Evolutionary conservation across 2,113 vertebrate genomes (phyloP), one percentile per base, ranked within the genome.

Genomic region (Paedocypris sp.): DNA sequence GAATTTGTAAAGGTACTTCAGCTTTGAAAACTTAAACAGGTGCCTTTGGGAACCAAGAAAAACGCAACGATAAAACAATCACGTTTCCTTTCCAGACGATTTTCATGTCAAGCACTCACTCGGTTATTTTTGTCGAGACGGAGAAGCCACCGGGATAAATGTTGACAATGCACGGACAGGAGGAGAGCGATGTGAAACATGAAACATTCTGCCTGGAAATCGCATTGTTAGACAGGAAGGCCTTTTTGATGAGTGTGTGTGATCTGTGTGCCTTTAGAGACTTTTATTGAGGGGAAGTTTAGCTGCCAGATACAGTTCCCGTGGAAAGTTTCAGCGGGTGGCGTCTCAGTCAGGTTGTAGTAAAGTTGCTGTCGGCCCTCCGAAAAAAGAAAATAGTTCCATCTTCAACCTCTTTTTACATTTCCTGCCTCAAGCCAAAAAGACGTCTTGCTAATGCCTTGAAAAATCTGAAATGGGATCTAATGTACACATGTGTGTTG

Each of bases 241-340:
- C 33, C 10, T 22, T 35, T 60, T 46, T 41, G 29, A 42, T 50
- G 41, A 67, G 66, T 35, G 32, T 23, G 12, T 54, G 10, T 75
- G 71, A 78, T 80, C 69, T 65, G 41, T 68, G 48, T 29, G 62
- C 67, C 47, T 70, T 64, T 36, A 15, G 57, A 23, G 41, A 65
- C 20, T 57, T 71, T 31, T 56, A 56, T 68, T 76, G 73, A 73
- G 73, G 68, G 65, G 38, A 75, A 74, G 67, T 71, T 71, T 51
- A 45, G 50, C 36, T 58, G 67, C 36, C 68, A 64, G 66, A 62
- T 26, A 54, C 57, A 51, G 73, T 62, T 66, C 15, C 57, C 36
- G 52, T 39, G 46, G 57, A 71, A 73, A 73, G 18, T 66, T 80
- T 62, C 15, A 38, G 23, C 15, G 25, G 33, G 10, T 25, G 56